Evolutionary conservation across 92 coral and sea anemone genomes (phyloP), one percentile per base, ranked within the genome.

Genomic region (Zoanthus sociatus): DNA sequence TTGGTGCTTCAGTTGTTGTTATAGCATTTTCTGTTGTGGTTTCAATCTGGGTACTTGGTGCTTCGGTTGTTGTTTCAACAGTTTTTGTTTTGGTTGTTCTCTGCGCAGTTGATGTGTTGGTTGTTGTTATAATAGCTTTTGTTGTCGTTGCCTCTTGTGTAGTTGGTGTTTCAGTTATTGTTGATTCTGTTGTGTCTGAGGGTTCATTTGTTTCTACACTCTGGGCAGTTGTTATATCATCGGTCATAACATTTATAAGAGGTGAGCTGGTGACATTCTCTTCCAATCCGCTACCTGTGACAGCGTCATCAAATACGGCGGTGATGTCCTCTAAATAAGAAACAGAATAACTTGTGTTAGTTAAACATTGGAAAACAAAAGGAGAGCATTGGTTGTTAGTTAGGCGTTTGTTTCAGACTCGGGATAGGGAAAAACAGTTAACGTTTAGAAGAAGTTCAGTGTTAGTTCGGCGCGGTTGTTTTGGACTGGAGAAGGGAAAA

Each of bases 281-380:
- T 33, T 81, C 85, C 3, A 81, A 20, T 81, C 85, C 85, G 44
- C 85, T 81, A 0, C 85, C 85, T 3, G 85, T 66, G 26, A 56
- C 21, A 9, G 60, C 46, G 5, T 81, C 85, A 46, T 81, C 85
- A 6, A 73, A 60, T 46, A 31, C 18, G 1, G 73, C 76, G 1
- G 85, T 81, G 74, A 81, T 63, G 58, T 81, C 85, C 85, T 81
- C 85, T 81, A 37, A 9, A 9, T 18, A 12, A 44, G 2, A 48
- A 46, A 21, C 26, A 73, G 5, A 42, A 2, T 14, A 42, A 8
- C 21, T 37, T 3, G 12, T 13, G 18, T 0, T 73, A 12, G 10
- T 73, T 7, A 44, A 17, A 46, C 1, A 11, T 13, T 72, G 15
- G 18, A 5, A 37, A 60, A 20, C 0, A 17, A 17, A 15, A 60